Conservation (phyloP, 2,797 vertebrate species). For the Malacoraja senta region DNA sequence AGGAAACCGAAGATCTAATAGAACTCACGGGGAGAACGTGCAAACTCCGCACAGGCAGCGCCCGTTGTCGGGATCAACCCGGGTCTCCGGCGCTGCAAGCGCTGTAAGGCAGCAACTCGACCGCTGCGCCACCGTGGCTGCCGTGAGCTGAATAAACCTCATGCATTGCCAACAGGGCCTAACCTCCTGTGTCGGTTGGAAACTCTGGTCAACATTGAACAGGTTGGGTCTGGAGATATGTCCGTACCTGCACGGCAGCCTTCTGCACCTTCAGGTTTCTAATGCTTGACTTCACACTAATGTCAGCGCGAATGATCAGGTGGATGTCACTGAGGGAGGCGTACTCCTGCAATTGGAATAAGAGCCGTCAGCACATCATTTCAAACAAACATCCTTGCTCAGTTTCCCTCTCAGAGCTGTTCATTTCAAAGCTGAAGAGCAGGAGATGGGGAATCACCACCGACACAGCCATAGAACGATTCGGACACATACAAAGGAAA, state of each 20-base stretch:
- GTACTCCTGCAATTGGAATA: constrained; percentile 64
- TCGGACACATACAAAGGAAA: neutral
- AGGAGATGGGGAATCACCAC: neutral
- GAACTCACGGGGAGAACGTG: too few species aligned
- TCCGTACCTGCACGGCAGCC: constrained; percentile 67
- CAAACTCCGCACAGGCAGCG: too few species aligned
- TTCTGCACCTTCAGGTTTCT: constrained; percentile 75
- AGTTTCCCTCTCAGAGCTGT: neutral
- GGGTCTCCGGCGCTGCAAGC: too few species aligned
- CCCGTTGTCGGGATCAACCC: too few species aligned
- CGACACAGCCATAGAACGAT: neutral
- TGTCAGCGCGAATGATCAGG: constrained; percentile 75
- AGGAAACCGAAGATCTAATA: too few species aligned
- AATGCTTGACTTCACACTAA: constrained; percentile 79
- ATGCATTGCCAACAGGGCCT: neutral
- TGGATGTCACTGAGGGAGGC: constrained; percentile 70
- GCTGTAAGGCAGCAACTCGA: too few species aligned
- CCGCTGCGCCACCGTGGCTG: too few species aligned
- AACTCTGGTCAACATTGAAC: neutral
- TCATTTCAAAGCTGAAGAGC: neutral
- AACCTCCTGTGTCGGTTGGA: neutral
- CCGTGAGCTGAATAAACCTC: neutral
- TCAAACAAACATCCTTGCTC: neutral
- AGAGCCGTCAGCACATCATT: neutral
- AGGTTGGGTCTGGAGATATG: too few species aligned